Base-by-base conservation (phyloP, 2,113 vertebrate genomes). In the Caranx melampygus region DNA sequence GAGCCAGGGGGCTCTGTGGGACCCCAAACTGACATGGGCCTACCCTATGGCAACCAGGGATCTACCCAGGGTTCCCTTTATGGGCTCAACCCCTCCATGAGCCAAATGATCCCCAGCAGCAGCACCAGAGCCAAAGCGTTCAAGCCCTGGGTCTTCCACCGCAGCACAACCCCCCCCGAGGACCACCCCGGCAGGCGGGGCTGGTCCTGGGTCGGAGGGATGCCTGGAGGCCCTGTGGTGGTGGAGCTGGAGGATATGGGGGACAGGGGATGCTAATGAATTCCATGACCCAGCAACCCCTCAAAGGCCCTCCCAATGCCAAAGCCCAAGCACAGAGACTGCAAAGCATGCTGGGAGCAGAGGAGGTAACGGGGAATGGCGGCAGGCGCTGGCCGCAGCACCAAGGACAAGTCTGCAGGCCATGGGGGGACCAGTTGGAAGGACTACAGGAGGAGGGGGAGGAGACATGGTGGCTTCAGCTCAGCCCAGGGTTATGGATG, bases 71-170 rank as follows among this genome's bases (percentile, higher is more conserved):
- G 96, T 0, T 96, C 96, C 83, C 94, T 99, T 92, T 99, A 99
- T 81, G 95, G 80, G 18, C 93, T 97, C 94, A 98, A 95, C 92
- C 94, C 97, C 52, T 96, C 96, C 74, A 96, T 98, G 96, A 96
- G 95, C 94, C 98, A 97, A 88, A 97, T 99, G 95, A 92, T 98
- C 92, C 98, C 95, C 97, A 98, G 93, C 98, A 97, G 94, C 97
- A 98, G 89, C 98, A 99, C 93, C 95, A 97, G 89, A 98, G 96
- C 96, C 98, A 98, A 96, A 97, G 96, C 0, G 89, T 94, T 68
- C 93, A 93, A 86, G 88, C 89, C 82, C 79, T 97, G 93, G 95
- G 81, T 83, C 86, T 97, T 92, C 88, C 88, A 92, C 68, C 91
- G 8, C 92, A 93, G 89, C 97, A 98, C 85, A 94, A 69, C 54